Base-by-base conservation (phyloP, 92 coral and sea anemone genomes). In the Metridium senile region DNA sequence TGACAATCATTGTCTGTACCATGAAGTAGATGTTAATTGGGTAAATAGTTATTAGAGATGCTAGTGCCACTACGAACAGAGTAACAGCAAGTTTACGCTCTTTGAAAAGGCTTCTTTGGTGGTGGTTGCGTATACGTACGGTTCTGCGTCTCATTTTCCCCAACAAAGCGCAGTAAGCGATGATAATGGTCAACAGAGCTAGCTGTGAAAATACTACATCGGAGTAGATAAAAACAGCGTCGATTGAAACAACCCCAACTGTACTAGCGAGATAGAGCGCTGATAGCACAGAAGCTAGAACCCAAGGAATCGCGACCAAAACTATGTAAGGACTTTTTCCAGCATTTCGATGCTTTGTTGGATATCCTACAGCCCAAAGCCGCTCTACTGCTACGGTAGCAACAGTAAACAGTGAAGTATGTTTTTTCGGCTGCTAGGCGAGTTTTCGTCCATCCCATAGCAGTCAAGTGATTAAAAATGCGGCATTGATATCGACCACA, bases 301-400 rank as follows among this genome's bases (percentile, higher is more conserved):
- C 65, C 78, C 78, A 73, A 21, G 78, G 78, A 0, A 34, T 25
- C 20, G 67, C 26, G 31, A 73, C n/a, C 23, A 73, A 63, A 31
- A 23, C 26, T 33, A 73, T 33, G 13, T 73, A 73, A 8, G 78
- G 78, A 29, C 19, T 28, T 34, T 35, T 58, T 13, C 78, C 78
- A 10, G 78, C 78, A 1, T 63, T 1, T 33, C 78, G 18, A 19
- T 73, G 78, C 34, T 58, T 73, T 1, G 78, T 58, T 26, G 78
- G 78, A 73, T 19, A 73, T 19, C 78, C 78, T 27, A 73, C 78
- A n/a, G 78, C 78, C 78, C 78, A 73, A 25, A 57, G 57, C 16
- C 78, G 58, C 64, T 73, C 78, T 21, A 73, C 23, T n/a, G 78
- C 78, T 0, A 73, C 78, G 23, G 56, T 26, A 11, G 78, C 76